Percentiles rank a stretch among this genome's conserved stretches.
Conservation (phyloP, 2,113 vertebrate species). For the Chloroceryle aenea region DNA sequence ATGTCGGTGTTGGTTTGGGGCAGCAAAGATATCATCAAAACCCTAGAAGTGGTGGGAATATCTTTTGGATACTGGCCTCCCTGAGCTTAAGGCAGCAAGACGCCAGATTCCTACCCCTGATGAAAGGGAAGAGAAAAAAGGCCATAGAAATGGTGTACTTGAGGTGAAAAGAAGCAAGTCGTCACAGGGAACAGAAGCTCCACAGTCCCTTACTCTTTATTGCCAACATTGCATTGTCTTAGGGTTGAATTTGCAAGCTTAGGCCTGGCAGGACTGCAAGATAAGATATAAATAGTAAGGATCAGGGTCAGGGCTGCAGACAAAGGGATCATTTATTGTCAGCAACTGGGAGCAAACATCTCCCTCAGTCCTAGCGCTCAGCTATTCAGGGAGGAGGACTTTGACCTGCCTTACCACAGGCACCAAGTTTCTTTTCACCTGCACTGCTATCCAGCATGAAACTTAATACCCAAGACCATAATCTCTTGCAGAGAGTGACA, state of each 20-base stretch:
- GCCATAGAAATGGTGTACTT: not conserved
- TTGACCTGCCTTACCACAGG: not conserved
- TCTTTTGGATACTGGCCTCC: not conserved
- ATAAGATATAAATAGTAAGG: no score
- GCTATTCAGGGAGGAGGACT: not conserved
- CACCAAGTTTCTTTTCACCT: not conserved
- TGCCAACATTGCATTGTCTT: not conserved
- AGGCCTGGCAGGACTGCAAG: not conserved
- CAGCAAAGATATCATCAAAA: not conserved
- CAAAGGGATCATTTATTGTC: not conserved
- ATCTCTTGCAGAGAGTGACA: not conserved
- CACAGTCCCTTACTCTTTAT: not conserved
- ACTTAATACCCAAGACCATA: not conserved
- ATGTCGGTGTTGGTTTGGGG: rapidly evolving
- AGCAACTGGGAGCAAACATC: not conserved
- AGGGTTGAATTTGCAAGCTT: not conserved
- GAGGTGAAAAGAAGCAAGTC: not conserved
- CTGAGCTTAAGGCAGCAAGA: not conserved
- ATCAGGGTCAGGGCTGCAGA: not conserved
- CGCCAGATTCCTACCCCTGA: not conserved
- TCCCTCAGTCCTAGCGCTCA: not conserved
- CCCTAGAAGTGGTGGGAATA: not conserved
- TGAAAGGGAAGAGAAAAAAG: not conserved
- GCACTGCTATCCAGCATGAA: not conserved
- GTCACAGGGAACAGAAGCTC: not conserved